phyloP scores from a whole-genome alignment of 2,797 vertebrate species.

The Mallotus villosus region DNA sequence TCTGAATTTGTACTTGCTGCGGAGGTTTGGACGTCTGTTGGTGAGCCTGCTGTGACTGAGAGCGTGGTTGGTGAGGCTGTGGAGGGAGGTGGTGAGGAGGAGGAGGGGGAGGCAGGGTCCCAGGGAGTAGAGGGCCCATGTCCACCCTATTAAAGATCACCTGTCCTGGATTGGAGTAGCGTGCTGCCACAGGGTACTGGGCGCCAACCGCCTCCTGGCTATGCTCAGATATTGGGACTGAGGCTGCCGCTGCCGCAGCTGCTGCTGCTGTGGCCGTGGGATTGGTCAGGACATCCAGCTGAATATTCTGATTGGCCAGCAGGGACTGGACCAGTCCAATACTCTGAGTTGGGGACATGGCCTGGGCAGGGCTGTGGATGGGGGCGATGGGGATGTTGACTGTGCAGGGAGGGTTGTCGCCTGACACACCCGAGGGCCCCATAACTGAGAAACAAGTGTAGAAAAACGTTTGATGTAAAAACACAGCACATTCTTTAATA shows the following conservation, averaged over 20 bases:
- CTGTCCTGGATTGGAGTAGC: slow-evolving; percentile 87
- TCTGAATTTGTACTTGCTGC: slow-evolving; percentile 56
- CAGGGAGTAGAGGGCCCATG: slow-evolving; percentile 78
- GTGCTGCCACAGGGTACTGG: slow-evolving; percentile 72
- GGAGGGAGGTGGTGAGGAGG: slow-evolving; percentile 76
- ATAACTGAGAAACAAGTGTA: slow-evolving; percentile 75
- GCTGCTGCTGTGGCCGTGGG: slow-evolving; percentile 78
- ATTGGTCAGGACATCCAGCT: slow-evolving; percentile 92
- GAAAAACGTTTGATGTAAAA: background rate
- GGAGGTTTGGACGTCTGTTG: slow-evolving; percentile 63
- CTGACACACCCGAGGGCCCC: slow-evolving; percentile 88
- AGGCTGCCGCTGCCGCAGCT: slow-evolving; percentile 65
- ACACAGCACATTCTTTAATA: background rate
- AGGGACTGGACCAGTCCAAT: slow-evolving; percentile 97
- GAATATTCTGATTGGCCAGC: slow-evolving; percentile 97
- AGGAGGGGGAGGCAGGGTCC: slow-evolving; percentile 74
- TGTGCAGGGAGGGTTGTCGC: slow-evolving; percentile 92
- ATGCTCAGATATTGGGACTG: slow-evolving; percentile 70
- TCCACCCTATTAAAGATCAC: slow-evolving; percentile 86
- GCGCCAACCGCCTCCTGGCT: slow-evolving; percentile 71
- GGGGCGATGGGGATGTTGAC: slow-evolving; percentile 99
- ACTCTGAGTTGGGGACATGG: slow-evolving; percentile 98
- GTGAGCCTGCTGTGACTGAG: slow-evolving; percentile 68
- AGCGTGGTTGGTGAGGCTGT: slow-evolving; percentile 68
- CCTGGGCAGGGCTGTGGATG: slow-evolving; percentile 97